Evolutionary conservation across 1,140 invertebrate genomes (phyloP).

Genomic region (Sycobia sp.): DNA sequence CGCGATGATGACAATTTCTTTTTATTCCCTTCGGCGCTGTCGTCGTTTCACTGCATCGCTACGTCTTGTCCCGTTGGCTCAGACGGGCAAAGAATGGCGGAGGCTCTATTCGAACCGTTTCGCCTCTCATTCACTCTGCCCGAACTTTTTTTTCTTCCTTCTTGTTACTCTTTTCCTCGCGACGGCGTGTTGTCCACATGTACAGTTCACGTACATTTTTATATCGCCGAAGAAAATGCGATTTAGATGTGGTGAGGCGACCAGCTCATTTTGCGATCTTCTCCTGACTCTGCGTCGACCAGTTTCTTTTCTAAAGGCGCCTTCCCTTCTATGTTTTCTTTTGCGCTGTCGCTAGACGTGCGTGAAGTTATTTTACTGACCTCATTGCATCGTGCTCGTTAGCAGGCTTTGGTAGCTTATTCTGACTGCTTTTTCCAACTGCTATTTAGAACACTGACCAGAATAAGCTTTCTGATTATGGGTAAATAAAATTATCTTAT

Average conservation of each 20-base stretch:
- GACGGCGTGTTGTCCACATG: not conserved
- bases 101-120: too few species aligned
- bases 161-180: not conserved
- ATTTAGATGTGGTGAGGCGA: slow-evolving; percentile 40
- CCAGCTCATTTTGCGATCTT: slow-evolving; percentile 4
- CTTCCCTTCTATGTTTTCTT: not conserved
- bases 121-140: not conserved
- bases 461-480: too few species aligned
- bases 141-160: not conserved
- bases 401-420: too few species aligned
- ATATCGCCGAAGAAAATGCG: slow-evolving; percentile 44
- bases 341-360: not conserved
- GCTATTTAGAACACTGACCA: too few species aligned
- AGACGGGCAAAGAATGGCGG: too few species aligned
- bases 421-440: too few species aligned
- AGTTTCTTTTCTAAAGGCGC: not conserved
- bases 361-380: slow-evolving; percentile 5
- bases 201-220: not conserved
- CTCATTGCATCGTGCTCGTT: slow-evolving; percentile 18
- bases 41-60: not conserved
- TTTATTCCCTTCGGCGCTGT: slow-evolving; percentile 42
- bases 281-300: not conserved
- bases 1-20: slow-evolving; percentile 52
- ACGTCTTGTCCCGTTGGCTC: slow-evolving; percentile 24
- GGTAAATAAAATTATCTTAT: too few species aligned